Base-by-base conservation (phyloP, 2,888 invertebrate species). In the Conistra vaccinii region DNA sequence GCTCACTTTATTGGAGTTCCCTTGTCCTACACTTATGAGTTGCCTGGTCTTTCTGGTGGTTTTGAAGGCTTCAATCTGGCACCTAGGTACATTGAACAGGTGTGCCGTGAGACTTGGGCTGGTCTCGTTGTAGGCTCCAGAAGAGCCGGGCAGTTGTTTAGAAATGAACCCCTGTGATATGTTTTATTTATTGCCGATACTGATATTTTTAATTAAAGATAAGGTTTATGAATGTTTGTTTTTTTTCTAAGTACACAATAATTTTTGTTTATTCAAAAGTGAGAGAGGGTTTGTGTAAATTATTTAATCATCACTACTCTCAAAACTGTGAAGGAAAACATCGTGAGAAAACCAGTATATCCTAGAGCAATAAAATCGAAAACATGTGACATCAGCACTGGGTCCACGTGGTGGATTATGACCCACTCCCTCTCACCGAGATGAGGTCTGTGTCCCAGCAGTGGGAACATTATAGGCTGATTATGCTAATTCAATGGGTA, bases 1-100 rank as follows among this genome's bases (percentile, higher is more conserved):
- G 97, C 97, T 1, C 97, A 97, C 88, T 96, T 89, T 1, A 93
- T 94, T 17, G 97, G 97, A 0, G 96, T 97, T 67, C 96, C 97
- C 0, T 91, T 98, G 23, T 89, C 97, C 0, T 97, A 97, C 81
- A 97, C 97, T 7, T 96, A 97, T 87, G 98, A 98, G 91, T 89
- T 98, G 75, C 97, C 98, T 0, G 97, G 97, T 73, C 97, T 97
- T 35, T 85, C 91, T 12, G 84, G 88, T 5, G 93, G 92, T 3
- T 81, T 85, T 0, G 35, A 90, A 63, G 97, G 97, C 2, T 98
- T 98, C 91, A 93, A 97, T 88, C 94, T 97, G 1, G 93, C 96
- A 7, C 95, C 97, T 0, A 88, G 88, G 0, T 95, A 96, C 80
- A 98, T 98, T 81, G 85, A 93, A 58, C 95, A 96, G 32, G 97